phyloP scores from a whole-genome alignment of 2,888 invertebrate species.

The Agrochola litura region DNA sequence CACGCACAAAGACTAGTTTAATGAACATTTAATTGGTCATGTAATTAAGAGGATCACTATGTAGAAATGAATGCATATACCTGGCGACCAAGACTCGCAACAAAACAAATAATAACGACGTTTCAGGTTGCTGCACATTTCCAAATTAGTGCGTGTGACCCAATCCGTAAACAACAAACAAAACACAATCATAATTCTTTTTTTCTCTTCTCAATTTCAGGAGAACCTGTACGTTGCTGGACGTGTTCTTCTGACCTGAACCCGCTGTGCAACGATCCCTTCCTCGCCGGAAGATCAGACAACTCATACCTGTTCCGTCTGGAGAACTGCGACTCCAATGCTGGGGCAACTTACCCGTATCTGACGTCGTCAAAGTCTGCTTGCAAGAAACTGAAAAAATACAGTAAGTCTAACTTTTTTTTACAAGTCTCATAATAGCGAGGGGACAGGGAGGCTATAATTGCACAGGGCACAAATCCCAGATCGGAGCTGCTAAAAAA shows the following conservation, averaged over 20 bases:
- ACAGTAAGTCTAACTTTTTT: conserved; percentile 89
- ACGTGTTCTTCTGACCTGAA: conserved; percentile 94
- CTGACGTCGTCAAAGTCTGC: conserved; percentile 90
- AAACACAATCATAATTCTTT: conserved; percentile 11
- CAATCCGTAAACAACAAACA: not conserved
- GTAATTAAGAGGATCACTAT: not conserved
- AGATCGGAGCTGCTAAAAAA: not conserved
- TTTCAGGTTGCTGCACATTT: not conserved
- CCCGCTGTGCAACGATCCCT: conserved; percentile 93
- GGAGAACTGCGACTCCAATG: conserved; percentile 88
- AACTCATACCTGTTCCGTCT: conserved; percentile 85
- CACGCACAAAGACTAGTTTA: conserved; percentile 8
- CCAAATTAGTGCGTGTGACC: not conserved
- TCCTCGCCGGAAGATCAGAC: conserved; percentile 90
- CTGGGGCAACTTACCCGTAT: conserved; percentile 86
- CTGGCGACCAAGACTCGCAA: no score
- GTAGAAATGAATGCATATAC: not conserved
- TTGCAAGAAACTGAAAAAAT: conserved; percentile 94
- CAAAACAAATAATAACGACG: no score
- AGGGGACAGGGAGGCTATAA: not conserved
- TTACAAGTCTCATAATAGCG: not conserved
- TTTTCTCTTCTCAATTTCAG: conserved; percentile 83
- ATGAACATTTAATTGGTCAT: not conserved
- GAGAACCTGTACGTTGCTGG: conserved; percentile 93
- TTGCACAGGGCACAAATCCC: not conserved